A percentile compares a stretch with the other conserved stretches of the same genome.
These are phyloP conservation scores for Idaea straminata DNA, from an alignment of 2,888 invertebrate species.

Conservation along the genomic window DNA sequence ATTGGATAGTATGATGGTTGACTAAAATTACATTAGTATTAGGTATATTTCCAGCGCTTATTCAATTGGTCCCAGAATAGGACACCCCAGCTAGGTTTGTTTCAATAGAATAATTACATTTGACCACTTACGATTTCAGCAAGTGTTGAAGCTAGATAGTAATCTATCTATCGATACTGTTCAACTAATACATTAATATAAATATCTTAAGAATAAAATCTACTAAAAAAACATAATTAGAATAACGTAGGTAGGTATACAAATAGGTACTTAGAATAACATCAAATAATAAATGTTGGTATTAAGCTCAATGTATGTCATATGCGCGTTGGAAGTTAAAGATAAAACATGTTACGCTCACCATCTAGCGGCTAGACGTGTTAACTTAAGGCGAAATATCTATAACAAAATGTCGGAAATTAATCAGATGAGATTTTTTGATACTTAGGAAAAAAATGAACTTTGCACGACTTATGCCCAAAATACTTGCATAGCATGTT, in stretches of 20 bases:
- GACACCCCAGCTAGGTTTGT: not conserved
- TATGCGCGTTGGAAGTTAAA: too few relatives aligned
- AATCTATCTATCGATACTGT: not conserved
- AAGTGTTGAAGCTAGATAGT: not conserved
- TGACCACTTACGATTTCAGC: not conserved
- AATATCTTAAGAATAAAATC: not conserved
- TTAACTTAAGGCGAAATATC: not conserved
- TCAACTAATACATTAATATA: not conserved
- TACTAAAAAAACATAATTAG: not conserved
- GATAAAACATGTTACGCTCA: not conserved
- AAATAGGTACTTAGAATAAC: not conserved
- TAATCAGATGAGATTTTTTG: too few relatives aligned
- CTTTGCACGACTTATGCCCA: too few relatives aligned
- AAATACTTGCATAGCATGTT: too few relatives aligned
- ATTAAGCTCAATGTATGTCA: not conserved
- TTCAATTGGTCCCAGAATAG: not conserved
- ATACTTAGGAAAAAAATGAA: too few relatives aligned
- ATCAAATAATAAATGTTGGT: not conserved
- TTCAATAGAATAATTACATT: not conserved
- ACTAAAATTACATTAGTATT: too few relatives aligned
- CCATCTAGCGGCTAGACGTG: not conserved
- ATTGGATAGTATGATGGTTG: too few relatives aligned
- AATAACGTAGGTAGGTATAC: not conserved
- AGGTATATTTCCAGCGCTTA: not conserved
- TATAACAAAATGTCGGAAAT: too few relatives aligned